Percentiles rank a stretch among this genome's conserved stretches.
phyloP scores from a whole-genome alignment of 2,113 vertebrate species.

The Neotragus pygmaeus region DNA sequence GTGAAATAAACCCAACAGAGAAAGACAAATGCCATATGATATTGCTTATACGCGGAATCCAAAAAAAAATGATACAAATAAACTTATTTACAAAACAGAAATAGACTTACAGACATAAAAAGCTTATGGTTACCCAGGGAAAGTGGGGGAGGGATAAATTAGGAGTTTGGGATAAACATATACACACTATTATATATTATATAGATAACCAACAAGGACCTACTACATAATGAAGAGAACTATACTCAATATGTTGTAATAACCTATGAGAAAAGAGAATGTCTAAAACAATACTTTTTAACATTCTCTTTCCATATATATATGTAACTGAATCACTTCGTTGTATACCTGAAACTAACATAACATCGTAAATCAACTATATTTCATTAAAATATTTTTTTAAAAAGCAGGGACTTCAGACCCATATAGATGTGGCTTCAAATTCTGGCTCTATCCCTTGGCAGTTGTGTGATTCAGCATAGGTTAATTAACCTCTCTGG shows the following conservation, averaged over 20 bases:
- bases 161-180: not conserved
- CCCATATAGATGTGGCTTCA: not conserved
- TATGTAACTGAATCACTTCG: not conserved
- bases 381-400: not conserved
- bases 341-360: not conserved
- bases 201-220: not conserved
- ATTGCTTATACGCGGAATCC: not conserved
- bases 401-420: fast-evolving
- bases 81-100: not conserved
- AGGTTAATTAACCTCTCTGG: not conserved
- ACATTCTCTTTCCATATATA: not conserved
- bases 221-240: not conserved
- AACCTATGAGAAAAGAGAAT: not conserved
- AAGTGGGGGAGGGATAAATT: not conserved
- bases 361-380: not conserved
- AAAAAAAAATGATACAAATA: not conserved
- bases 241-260: not conserved
- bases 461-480: not conserved
- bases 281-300: not conserved
- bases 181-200: not conserved
- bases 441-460: not conserved
- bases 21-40: not conserved
- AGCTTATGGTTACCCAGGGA: not conserved
- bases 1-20: not conserved
- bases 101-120: not conserved